Evolutionary conservation across 2,113 vertebrate genomes (phyloP), one percentile per base, ranked within the genome.

Genomic region (Scolopax mira): DNA sequence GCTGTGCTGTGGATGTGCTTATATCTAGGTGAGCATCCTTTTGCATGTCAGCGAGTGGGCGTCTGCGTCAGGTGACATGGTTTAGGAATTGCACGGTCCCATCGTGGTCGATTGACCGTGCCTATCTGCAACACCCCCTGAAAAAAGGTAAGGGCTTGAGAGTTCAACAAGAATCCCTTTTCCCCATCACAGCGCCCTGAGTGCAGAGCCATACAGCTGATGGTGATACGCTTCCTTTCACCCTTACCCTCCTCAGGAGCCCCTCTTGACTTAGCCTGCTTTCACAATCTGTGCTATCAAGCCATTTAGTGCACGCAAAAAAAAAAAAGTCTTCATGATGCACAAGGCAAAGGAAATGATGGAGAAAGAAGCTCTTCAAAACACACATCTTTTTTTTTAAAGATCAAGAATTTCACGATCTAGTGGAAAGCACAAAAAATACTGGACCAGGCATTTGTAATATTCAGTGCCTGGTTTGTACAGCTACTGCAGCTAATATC

Each of bases 51-150:
- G 69, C 41, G 58, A 77, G 69, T 25, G 1, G 39, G 17, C 1
- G 0, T 24, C 51, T 46, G 67, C 5, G 1, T 33, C 44, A 22
- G 55, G 44, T 57, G n/a, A n/a, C 31, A 3, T 2, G 21, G 35
- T 13, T 55, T 14, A 65, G 62, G 70, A 66, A 15, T 35, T 1
- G 0, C 69, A 44, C 1, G 0, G 18, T 42, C 46, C 41, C 4
- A 0, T 10, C 1, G 0, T 7, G n/a, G n/a, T 52, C 18, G 8
- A 42, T 7, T 4, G 17, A 24, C 24, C 2, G 1, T 28, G 24
- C 21, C 35, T 27, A 3, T 28, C 46, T 46, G 79, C 0, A 2
- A 51, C 48, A 62, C 48, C 70, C 92, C 44, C 80, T 30, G 57
- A 51, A 61, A 11, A 25, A 51, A 88, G 35, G 42, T 28, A 54